A percentile compares a stretch with the other conserved stretches of the same genome.
Evolutionary conservation across 2,113 vertebrate genomes (phyloP).

Genomic region (Colistium nudipinnis): DNA sequence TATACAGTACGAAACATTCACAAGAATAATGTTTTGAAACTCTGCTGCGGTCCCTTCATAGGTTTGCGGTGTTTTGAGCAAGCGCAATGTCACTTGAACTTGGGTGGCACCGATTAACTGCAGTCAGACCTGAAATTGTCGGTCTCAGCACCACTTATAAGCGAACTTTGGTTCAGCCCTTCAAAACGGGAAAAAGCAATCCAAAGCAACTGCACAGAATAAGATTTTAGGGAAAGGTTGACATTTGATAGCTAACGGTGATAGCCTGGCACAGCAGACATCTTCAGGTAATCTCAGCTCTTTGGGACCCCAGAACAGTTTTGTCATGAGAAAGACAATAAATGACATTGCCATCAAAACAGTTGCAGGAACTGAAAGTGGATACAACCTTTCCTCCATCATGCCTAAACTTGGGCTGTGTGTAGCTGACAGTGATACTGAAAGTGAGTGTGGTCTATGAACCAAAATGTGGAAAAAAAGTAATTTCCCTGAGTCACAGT

Average conservation of each 20-base stretch:
- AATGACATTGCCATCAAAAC: not conserved
- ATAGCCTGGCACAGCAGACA: not conserved
- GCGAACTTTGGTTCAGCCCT: not conserved
- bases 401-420: not conserved
- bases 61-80: conserved; percentile 7
- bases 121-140: conserved; percentile 14
- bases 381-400: not conserved
- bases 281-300: not conserved
- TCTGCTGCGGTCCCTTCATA: conserved; percentile 1
- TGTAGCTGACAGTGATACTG: not conserved
- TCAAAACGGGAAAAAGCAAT: conserved; percentile 1
- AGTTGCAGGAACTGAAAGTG: not conserved
- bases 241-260: not conserved
- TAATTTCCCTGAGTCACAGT: not conserved
- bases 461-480: not conserved
- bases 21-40: conserved; percentile 1
- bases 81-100: conserved; percentile 18
- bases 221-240: not conserved
- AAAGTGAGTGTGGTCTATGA: not conserved
- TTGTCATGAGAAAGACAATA: not conserved
- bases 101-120: conserved; percentile 13
- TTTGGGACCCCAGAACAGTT: not conserved
- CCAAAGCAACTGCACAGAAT: not conserved
- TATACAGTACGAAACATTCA: not conserved
- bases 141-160: not conserved